Conservation (phyloP, 2,797 vertebrate genomes). For the Podarcis lilfordi region DNA sequence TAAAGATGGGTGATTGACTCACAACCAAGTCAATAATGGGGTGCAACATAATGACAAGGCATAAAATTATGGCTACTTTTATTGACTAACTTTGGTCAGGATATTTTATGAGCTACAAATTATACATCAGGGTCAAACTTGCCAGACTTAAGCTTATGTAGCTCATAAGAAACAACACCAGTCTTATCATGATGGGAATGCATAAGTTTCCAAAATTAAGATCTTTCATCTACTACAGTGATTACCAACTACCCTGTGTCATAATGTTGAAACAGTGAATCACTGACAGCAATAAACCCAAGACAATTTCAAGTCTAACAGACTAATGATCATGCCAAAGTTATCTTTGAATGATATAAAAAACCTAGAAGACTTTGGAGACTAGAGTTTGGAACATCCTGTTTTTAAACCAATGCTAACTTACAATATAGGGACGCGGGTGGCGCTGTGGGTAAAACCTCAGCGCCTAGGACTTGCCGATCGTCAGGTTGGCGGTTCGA, state of each 20-base stretch:
- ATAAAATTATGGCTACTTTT: constrained; percentile 17
- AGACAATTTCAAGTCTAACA: background rate
- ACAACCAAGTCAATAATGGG: constrained; percentile 4
- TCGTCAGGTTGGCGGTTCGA: too few species aligned
- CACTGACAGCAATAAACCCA: background rate
- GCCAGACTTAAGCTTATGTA: background rate
- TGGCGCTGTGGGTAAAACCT: too few species aligned
- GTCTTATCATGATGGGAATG: background rate
- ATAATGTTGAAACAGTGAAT: constrained; percentile 18
- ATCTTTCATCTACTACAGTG: background rate
- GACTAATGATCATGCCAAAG: background rate
- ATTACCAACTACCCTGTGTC: background rate
- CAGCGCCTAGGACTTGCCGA: too few species aligned
- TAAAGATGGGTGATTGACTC: constrained; percentile 5
- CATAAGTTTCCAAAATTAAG: background rate
- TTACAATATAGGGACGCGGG: background rate
- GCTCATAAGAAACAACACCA: background rate
- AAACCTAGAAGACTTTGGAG: background rate
- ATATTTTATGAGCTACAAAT: constrained; percentile 25
- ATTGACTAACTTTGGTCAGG: constrained; percentile 5
- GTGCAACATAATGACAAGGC: constrained; percentile 13
- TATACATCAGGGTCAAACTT: background rate
- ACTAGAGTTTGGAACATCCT: background rate
- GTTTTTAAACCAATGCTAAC: constrained; percentile 10
- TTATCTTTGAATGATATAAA: background rate